Conservation (phyloP, 2,113 vertebrate species). For the Anser cygnoides region DNA sequence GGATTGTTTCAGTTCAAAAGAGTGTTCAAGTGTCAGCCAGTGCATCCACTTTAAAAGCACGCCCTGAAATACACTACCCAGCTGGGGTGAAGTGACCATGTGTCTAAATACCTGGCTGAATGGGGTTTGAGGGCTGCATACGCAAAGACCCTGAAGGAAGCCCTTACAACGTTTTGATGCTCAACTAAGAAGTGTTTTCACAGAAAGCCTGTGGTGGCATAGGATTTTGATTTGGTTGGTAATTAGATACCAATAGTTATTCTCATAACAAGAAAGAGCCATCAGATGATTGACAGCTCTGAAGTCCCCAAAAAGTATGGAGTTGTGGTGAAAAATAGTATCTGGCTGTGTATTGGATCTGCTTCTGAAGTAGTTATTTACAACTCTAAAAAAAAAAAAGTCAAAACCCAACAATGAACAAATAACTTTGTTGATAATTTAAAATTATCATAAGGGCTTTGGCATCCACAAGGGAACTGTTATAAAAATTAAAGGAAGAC, state of each 20-base stretch:
- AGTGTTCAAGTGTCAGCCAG: not conserved
- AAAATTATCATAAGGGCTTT: not conserved
- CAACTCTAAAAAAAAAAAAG: not conserved
- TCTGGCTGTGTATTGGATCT: not conserved
- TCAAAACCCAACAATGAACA: not conserved
- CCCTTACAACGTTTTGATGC: not conserved
- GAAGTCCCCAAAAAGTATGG: not conserved
- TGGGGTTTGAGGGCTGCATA: not conserved
- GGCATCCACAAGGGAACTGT: not conserved
- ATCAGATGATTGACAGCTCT: not conserved
- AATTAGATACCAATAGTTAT: not conserved
- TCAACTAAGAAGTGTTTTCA: not conserved
- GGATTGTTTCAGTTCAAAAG: not conserved
- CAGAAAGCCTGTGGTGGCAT: not conserved
- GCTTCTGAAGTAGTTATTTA: not conserved
- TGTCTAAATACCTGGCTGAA: not conserved
- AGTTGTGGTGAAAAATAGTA: not conserved
- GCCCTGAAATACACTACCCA: not conserved
- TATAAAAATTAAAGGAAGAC: not conserved
- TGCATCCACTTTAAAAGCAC: not conserved
- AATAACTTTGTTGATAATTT: not conserved
- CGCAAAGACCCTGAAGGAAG: not conserved
- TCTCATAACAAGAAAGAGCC: not conserved
- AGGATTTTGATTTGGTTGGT: not conserved
- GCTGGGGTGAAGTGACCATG: not conserved